Percentiles rank a stretch among this genome's conserved stretches.
These are phyloP conservation scores for Gymnarchus niloticus DNA, from an alignment of 2,113 vertebrate species.

Conservation along the genomic window DNA sequence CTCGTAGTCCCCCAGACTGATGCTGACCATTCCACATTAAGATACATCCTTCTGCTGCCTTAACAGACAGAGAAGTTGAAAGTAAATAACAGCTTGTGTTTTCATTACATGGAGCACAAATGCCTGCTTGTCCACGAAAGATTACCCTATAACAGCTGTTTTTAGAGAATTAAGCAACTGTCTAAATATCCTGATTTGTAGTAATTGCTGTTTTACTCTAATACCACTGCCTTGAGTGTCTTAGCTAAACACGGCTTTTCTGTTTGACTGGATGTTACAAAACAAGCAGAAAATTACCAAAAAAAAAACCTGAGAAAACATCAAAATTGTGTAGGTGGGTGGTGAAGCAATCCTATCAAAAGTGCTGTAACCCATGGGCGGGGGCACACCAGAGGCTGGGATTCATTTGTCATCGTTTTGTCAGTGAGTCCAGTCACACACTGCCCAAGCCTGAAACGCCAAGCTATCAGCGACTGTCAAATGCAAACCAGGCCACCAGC, in stretches of 20 bases:
- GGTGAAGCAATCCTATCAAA: neutral
- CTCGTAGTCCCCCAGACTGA: neutral
- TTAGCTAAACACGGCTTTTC: neutral
- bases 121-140: neutral
- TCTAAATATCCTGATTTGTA: conserved; percentile 2
- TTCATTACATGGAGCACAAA: neutral
- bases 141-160: neutral
- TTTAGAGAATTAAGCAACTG: neutral
- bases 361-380: neutral
- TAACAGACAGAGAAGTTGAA: neutral
- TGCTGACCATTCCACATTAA: neutral
- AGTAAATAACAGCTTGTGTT: neutral
- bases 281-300: neutral
- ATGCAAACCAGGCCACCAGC: neutral
- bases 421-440: neutral
- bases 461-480: neutral
- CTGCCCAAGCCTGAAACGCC: neutral
- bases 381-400: neutral
- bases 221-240: neutral
- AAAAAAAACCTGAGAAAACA: neutral
- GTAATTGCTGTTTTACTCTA: conserved; percentile 14
- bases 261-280: neutral
- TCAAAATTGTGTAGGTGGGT: neutral
- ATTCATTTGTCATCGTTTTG: neutral
- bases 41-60: neutral